Evolutionary conservation across 2,113 vertebrate genomes (phyloP), one percentile per base, ranked within the genome.

Genomic region (Parotia lawesii): DNA sequence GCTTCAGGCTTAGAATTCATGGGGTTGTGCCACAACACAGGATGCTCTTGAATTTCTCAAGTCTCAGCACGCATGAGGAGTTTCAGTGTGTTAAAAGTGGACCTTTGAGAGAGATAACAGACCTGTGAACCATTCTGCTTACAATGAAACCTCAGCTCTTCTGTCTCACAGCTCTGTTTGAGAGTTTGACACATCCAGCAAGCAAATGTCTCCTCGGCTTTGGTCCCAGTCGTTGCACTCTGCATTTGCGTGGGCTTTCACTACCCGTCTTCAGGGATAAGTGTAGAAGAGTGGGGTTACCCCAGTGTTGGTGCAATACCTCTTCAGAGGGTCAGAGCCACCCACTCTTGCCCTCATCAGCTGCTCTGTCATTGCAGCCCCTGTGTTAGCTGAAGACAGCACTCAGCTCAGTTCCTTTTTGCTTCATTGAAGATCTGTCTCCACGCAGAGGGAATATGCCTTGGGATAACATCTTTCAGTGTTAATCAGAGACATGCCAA

Each of bases 381-480:
- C 28, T 15, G 4, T 12, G 16, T 54, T 65, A 42, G 20, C 62
- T 61, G 33, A 18, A 48, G 40, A 24, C 23, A 27, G 33, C 45
- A 27, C 56, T 65, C 37, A 38, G 18, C 27, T 29, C 6, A 4
- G 6, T 27, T 42, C 27, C 24, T 56, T 82, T 35, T 64, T 69
- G 44, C 50, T 54, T 85, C 12, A 3, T 14, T 69, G 56, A 72
- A 60, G 45, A 66, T 42, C 40, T 48, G 12, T 17, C 38, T 62
- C n/a, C 54, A 1, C 22, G 61, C 35, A 15, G n/a, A 48, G 12
- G 10, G 10, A 48, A 14, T 47, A n/a, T 15, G 15, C 57, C 58
- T 47, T 37, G 40, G 14, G 45, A 11, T 29, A 58, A 28, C 2
- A 3, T 44, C 2, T 3, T 31, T 18, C 61, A 67, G 0, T 18